Percentiles rank a stretch among this genome's conserved stretches.
phyloP scores from a whole-genome alignment of 2,113 vertebrate genomes.

The Chloroceryle aenea region DNA sequence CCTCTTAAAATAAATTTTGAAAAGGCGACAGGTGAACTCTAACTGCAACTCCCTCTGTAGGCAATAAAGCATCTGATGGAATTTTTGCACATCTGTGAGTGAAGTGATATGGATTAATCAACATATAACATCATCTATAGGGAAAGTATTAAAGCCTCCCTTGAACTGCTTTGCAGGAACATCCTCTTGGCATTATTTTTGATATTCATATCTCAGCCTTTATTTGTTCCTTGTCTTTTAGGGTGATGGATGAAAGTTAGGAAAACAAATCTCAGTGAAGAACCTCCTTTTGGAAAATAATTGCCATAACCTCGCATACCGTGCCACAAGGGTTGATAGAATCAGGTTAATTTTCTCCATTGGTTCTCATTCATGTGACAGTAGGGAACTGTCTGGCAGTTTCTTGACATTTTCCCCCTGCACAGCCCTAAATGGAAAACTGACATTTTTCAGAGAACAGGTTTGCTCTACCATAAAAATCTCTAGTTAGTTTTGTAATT shows the following conservation, averaged over 20 bases:
- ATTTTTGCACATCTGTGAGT: conserved; percentile 47
- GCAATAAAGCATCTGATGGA: conserved; percentile 63
- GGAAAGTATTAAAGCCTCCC: background rate
- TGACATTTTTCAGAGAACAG: background rate
- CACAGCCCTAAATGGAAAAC: background rate
- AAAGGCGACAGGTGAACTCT: conserved; percentile 61
- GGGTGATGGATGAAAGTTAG: background rate
- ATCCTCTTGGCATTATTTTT: background rate
- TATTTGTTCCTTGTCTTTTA: background rate
- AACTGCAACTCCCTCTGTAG: conserved; percentile 63
- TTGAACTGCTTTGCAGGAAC: background rate
- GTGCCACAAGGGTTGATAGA: background rate
- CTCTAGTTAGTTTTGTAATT: background rate
- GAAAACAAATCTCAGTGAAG: background rate
- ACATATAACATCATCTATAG: background rate
- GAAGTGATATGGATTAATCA: conserved; percentile 53
- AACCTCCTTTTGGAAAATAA: background rate
- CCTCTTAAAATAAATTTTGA: conserved; percentile 62
- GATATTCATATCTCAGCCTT: background rate
- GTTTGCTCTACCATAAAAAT: background rate
- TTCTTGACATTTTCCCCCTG: background rate
- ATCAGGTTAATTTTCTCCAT: background rate
- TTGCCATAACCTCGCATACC: background rate
- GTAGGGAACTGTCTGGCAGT: background rate
- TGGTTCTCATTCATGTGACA: background rate